phyloP scores from a whole-genome alignment of 2,888 invertebrate species.

The Actias luna region DNA sequence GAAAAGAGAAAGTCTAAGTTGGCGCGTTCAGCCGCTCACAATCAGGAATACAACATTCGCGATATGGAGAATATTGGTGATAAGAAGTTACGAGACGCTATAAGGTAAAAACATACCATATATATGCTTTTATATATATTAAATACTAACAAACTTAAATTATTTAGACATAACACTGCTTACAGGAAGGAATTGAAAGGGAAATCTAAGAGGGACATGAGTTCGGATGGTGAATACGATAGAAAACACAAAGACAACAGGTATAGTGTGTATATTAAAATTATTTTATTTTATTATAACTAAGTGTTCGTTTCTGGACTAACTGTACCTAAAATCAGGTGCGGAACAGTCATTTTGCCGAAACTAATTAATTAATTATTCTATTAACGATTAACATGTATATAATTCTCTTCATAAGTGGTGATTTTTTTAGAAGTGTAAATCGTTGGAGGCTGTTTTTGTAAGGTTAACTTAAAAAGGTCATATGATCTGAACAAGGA shows the following conservation, averaged over 20 bases:
- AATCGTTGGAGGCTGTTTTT: no score
- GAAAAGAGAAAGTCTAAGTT: constrained; percentile 86
- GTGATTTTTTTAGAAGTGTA: no score
- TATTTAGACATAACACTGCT: not conserved
- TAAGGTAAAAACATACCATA: constrained; percentile 71
- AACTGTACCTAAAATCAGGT: constrained; percentile 7
- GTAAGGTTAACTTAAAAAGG: no score
- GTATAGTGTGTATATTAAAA: constrained; percentile 35
- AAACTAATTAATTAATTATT: not conserved
- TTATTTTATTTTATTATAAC: not conserved
- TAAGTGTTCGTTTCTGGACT: not conserved
- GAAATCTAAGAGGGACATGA: constrained; percentile 74
- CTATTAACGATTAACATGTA: not conserved
- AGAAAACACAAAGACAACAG: constrained; percentile 76
- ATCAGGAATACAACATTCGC: constrained; percentile 82
- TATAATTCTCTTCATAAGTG: not conserved
- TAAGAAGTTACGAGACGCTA: constrained; percentile 85
- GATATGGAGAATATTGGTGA: constrained; percentile 84
- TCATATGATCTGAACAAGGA: no score
- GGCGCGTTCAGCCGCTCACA: constrained; percentile 76
- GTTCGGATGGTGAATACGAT: constrained; percentile 77
- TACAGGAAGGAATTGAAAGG: constrained; percentile 74
- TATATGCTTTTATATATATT: not conserved
- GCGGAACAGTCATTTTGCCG: constrained; percentile 6
- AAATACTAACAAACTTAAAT: no score